A percentile compares a stretch with the other conserved stretches of the same genome.
phyloP scores from a whole-genome alignment of 2,888 invertebrate genomes.

The Limnephilus lunatus region DNA sequence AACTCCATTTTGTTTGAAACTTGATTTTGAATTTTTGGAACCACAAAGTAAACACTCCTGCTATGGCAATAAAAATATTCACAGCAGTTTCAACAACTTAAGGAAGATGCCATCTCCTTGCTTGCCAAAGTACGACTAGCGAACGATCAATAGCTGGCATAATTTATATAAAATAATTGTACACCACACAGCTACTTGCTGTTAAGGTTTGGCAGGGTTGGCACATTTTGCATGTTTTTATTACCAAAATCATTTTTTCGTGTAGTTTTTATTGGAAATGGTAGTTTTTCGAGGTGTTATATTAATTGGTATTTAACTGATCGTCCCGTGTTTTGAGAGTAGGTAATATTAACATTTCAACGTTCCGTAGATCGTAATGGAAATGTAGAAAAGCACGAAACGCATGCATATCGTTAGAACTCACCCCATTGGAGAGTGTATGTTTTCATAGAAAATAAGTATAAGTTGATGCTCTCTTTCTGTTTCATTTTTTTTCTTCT shows the following conservation, averaged over 20 bases:
- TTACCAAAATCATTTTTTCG: too few species aligned
- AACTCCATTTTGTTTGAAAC: background rate
- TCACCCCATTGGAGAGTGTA: too few species aligned
- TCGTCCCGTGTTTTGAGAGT: too few species aligned
- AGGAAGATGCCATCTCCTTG: background rate
- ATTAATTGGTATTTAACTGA: background rate
- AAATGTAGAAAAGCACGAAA: too few species aligned
- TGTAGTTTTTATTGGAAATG: too few species aligned
- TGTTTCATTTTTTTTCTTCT: too few species aligned
- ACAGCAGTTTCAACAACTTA: background rate
- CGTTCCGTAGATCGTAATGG: too few species aligned
- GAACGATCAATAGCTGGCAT: background rate
- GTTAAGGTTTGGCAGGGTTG: background rate
- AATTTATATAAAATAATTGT: background rate
- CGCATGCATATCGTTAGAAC: too few species aligned
- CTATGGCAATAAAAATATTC: background rate
- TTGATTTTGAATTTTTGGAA: background rate
- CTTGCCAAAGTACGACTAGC: background rate
- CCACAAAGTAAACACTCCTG: background rate
- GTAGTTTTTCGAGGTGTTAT: background rate
- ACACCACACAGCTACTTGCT: background rate
- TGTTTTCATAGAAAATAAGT: too few species aligned
- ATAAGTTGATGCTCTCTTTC: too few species aligned
- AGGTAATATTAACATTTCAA: too few species aligned
- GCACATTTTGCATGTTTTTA: background rate